A percentile compares a stretch with the other conserved stretches of the same genome.
These are phyloP conservation scores for Zeus faber DNA, from an alignment of 2,113 vertebrate species.

Conservation along the genomic window DNA sequence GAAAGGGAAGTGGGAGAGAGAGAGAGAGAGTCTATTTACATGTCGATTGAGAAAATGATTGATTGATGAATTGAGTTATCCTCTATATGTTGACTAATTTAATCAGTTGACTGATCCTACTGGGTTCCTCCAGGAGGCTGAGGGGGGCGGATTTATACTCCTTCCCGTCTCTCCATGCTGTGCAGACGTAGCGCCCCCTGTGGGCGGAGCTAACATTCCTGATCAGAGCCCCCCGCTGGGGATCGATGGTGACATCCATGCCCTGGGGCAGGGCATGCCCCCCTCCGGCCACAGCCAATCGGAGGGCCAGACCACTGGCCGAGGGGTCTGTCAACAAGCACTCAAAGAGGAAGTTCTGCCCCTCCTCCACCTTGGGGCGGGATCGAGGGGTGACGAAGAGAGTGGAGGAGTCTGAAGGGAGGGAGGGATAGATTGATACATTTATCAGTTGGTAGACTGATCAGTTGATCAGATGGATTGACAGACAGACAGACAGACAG, in stretches of 20 bases:
- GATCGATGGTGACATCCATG: slow-evolving; percentile 58
- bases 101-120: no score
- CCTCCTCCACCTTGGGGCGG: not conserved
- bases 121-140: slow-evolving; percentile 56
- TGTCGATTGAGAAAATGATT: no score
- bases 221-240: slow-evolving; percentile 73
- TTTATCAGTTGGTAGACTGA: no score
- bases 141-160: slow-evolving; percentile 45
- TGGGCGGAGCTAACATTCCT: slow-evolving; percentile 53
- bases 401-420: slow-evolving; percentile 3
- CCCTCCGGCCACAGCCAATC: not conserved
- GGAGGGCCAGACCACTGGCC: slow-evolving; percentile 53
- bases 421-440: no score
- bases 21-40: no score
- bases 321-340: slow-evolving; percentile 64
- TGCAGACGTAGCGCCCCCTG: slow-evolving; percentile 69
- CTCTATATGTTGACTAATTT: no score
- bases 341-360: slow-evolving; percentile 41
- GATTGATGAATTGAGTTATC: no score
- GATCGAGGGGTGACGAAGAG: slow-evolving; percentile 38
- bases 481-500: not conserved
- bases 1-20: not conserved
- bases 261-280: slow-evolving; percentile 15
- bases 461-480: not conserved
- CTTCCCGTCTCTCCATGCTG: slow-evolving; percentile 47